Evolutionary conservation across 30 jellyfish, hydroid and myxozoan genomes (phyloP).

Genomic region (Hydractinia symbiolongicarpus): DNA sequence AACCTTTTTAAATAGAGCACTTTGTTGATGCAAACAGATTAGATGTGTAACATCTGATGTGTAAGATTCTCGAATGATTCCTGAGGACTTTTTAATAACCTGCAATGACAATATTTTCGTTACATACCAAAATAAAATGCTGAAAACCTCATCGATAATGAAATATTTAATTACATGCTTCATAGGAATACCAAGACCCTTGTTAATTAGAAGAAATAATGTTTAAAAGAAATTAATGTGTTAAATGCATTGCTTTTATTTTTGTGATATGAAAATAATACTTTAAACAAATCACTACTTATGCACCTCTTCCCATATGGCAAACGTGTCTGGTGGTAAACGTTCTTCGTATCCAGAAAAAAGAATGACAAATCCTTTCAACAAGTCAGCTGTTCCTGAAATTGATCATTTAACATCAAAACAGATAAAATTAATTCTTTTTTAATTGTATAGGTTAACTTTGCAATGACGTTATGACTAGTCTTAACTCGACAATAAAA

Average conservation of each 20-base stretch:
- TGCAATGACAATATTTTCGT: not conserved
- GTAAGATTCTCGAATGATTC: constrained; percentile 50
- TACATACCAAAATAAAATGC: not conserved
- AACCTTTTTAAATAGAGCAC: constrained; percentile 56
- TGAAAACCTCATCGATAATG: not conserved
- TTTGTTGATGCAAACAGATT: constrained; percentile 68
- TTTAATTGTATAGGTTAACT: too few relatives aligned
- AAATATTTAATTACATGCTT: too few relatives aligned
- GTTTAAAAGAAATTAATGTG: too few relatives aligned
- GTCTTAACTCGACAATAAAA: too few relatives aligned
- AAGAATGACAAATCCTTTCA: constrained; percentile 52
- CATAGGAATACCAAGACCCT: too few relatives aligned
- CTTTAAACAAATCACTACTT: not conserved
- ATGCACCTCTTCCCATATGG: constrained; percentile 62
- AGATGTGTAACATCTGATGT: constrained; percentile 61
- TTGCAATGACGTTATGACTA: too few relatives aligned
- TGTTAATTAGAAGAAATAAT: not conserved
- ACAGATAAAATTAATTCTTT: too few relatives aligned
- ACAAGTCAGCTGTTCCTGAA: constrained; percentile 45
- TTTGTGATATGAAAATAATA: not conserved
- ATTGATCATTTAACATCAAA: not conserved
- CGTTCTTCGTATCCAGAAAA: constrained; percentile 61
- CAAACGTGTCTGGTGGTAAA: constrained; percentile 58
- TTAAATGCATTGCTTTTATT: not conserved
- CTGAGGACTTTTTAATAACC: constrained; percentile 56